phyloP scores from a whole-genome alignment of 1,140 invertebrate species.

The Lepidostoma basale region DNA sequence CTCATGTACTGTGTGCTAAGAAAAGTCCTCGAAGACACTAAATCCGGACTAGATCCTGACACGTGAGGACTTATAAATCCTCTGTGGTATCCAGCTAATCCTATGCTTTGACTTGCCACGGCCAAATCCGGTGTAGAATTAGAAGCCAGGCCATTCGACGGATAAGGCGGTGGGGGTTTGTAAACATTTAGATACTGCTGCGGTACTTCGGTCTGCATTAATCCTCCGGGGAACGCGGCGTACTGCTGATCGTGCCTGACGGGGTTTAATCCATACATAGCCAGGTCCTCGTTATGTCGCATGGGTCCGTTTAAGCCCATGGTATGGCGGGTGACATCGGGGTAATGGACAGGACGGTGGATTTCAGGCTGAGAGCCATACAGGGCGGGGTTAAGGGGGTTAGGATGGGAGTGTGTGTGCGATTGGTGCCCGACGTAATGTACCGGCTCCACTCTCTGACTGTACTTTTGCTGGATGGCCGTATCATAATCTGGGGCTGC shows the following conservation, averaged over 20 bases:
- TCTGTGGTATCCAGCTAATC: conserved; percentile 53
- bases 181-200: conserved; percentile 71
- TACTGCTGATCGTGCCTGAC: conserved; percentile 49
- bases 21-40: conserved; percentile 71
- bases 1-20: conserved; percentile 62
- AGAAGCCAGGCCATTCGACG: conserved; percentile 71
- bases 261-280: conserved; percentile 48
- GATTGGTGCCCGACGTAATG: conserved; percentile 54
- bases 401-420: conserved; percentile 50
- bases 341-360: conserved; percentile 62
- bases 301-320: conserved; percentile 50
- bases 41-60: conserved; percentile 76
- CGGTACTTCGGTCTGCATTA: conserved; percentile 53
- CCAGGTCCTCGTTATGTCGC: conserved; percentile 51
- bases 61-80: conserved; percentile 66
- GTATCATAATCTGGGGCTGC: conserved; percentile 94
- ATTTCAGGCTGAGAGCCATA: conserved; percentile 72
- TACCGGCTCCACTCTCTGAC: conserved; percentile 54
- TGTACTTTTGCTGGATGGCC: conserved; percentile 83
- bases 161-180: conserved; percentile 85
- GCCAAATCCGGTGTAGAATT: conserved; percentile 84
- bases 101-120: conserved; percentile 62
- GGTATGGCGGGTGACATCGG: conserved; percentile 68
- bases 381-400: conserved; percentile 49
- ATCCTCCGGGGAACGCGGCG: conserved; percentile 48